phyloP scores from a whole-genome alignment of 2,113 vertebrate genomes.

The Aramus guarauna region DNA sequence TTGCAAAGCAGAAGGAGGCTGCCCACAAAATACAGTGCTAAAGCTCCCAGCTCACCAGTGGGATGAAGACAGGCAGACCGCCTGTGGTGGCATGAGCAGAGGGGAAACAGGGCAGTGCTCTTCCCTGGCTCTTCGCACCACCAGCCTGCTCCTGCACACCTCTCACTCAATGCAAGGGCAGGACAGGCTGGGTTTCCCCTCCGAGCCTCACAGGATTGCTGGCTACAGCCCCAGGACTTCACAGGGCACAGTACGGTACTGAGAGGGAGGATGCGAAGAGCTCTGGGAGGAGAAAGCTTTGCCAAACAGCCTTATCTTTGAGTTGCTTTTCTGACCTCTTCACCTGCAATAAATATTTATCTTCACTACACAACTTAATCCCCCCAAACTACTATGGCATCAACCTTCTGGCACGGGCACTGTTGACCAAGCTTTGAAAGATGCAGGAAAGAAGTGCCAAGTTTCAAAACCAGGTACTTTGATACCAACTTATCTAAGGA shows the following conservation, averaged over 20 bases:
- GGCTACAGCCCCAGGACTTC: background rate
- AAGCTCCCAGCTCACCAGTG: background rate
- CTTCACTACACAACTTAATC: background rate
- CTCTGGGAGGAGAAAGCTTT: background rate
- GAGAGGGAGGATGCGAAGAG: background rate
- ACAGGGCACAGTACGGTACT: background rate
- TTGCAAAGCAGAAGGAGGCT: background rate
- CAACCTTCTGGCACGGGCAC: background rate
- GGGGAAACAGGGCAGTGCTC: rapidly evolving
- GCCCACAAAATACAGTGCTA: background rate
- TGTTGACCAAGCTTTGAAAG: background rate
- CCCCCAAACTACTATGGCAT: background rate
- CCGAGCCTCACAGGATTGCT: background rate
- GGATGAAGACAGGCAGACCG: background rate
- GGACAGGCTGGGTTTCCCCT: background rate
- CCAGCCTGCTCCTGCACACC: background rate
- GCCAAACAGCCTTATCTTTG: background rate
- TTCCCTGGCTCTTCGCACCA: background rate
- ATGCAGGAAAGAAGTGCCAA: background rate
- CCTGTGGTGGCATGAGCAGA: rapidly evolving
- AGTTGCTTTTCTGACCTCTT: background rate
- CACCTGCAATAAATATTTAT: background rate
- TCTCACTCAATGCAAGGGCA: background rate
- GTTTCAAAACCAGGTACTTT: background rate
- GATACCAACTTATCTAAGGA: background rate